Percentiles rank a stretch among this genome's conserved stretches.
Conservation (phyloP, 2,797 vertebrate genomes). For the Acanthurus lineatus region DNA sequence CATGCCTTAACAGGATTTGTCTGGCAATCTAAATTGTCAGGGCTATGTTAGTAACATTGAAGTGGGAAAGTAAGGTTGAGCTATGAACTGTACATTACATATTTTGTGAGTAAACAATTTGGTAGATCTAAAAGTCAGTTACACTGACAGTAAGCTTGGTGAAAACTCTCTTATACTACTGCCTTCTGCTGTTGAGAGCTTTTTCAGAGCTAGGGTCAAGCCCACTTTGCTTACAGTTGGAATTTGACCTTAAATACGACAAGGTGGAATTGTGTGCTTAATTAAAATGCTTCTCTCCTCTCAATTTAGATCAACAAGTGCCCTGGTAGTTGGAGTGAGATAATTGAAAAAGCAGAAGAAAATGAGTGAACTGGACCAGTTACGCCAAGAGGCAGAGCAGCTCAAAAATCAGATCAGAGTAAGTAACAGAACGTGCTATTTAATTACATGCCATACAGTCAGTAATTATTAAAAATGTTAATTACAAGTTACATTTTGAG, state of each 20-base stretch:
- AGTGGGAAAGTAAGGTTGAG: slow-evolving; percentile 59
- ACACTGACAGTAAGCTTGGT: neutral
- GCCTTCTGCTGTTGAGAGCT: neutral
- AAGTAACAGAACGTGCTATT: slow-evolving; percentile 52
- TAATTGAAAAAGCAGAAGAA: slow-evolving; percentile 90
- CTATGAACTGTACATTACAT: slow-evolving; percentile 26
- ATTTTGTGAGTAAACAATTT: slow-evolving; percentile 2
- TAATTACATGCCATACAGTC: neutral
- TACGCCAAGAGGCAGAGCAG: slow-evolving; percentile 98
- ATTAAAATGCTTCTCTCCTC: slow-evolving; percentile 26
- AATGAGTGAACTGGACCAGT: slow-evolving; percentile 99
- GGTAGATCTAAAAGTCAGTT: neutral
- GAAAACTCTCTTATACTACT: neutral
- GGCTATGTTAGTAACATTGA: slow-evolving; percentile 85
- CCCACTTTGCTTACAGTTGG: neutral
- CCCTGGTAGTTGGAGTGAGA: slow-evolving; percentile 89
- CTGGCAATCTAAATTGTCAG: slow-evolving; percentile 77
- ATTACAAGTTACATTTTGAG: neutral
- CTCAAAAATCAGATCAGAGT: slow-evolving; percentile 98
- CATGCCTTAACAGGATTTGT: slow-evolving; percentile 90
- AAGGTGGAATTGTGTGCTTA: slow-evolving; percentile 2
- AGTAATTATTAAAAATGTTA: neutral
- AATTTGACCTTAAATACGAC: slow-evolving; percentile 19
- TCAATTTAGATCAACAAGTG: slow-evolving; percentile 88
- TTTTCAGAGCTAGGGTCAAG: neutral